Base-by-base conservation (phyloP, 2,113 vertebrate species). In the Isichthys henryi region DNA sequence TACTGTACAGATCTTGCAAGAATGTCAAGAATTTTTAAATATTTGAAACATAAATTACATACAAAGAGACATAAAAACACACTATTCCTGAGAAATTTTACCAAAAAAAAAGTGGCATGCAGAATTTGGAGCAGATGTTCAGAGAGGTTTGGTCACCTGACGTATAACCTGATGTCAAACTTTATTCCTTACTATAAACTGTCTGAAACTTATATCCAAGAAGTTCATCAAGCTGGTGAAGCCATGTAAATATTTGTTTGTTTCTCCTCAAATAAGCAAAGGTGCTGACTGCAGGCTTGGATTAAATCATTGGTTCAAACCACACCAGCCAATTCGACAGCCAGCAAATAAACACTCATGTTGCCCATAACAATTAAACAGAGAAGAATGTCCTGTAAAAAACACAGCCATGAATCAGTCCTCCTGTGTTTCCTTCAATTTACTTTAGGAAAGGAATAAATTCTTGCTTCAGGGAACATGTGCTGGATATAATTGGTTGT, bases 351-450 rank as follows among this genome's bases (percentile, higher is more conserved):
- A 88, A 88, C 49, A 88, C 70, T 43, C 27, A 53, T 43, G 88
- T 15, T 88, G 66, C 88, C 11, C 48, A 35, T 52, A 88, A 88
- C 70, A 88, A 82, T 77, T 21, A 88, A 82, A 88, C 27, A 27
- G 31, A 83, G 88, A 82, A 56, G 88, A 88, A 88, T 53, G 62
- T 46, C 70, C 52, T 53, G 87, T 45, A 88, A 46, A 19, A 31
- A 17, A 66, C 58, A 52, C 31, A 74, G n/a, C 2, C 74, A 43
- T 88, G 58, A 88, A 74, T 48, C 45, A 48, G n/a, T 21, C 62
- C 45, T 88, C 52, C 49, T 49, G n/a, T 50, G 23, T 53, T 88
- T 88, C 31, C 23, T 53, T 45, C 66, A 88, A 52, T 52, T 53
- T 82, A 49, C 46, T 77, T 49, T 39, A 80, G 17, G 15, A 3